Evolutionary conservation across 2,888 invertebrate species (phyloP).

Genomic region (Ophion slaviceki): DNA sequence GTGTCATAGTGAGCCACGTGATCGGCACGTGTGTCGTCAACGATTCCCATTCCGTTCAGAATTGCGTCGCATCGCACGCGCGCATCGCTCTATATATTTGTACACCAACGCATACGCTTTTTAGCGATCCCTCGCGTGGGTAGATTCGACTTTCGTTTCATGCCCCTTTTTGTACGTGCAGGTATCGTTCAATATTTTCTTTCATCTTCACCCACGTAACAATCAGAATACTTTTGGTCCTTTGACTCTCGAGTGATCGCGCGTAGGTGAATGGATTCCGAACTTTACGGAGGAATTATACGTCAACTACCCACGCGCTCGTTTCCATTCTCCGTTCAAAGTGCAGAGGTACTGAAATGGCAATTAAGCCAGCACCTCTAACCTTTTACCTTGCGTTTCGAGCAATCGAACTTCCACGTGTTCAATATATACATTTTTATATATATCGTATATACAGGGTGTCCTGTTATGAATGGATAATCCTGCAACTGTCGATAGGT

Average conservation of each 20-base stretch:
- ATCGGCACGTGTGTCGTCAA: too few species aligned
- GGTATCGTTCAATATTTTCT: not conserved
- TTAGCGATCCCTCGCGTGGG: constrained; percentile 15
- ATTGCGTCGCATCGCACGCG: too few species aligned
- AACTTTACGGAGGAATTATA: constrained; percentile 25
- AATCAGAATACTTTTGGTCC: constrained; percentile 3
- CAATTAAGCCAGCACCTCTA: constrained; percentile 15
- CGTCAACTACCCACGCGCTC: constrained; percentile 45
- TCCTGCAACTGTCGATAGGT: too few species aligned
- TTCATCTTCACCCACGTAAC: constrained; percentile 16
- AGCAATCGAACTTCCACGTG: not conserved
- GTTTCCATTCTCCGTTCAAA: constrained; percentile 26
- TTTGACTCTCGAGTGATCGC: constrained; percentile 11
- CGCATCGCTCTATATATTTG: constrained; percentile 12
- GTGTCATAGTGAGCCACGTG: too few species aligned
- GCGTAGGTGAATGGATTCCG: constrained; percentile 18
- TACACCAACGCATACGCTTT: constrained; percentile 20
- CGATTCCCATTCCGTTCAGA: too few species aligned
- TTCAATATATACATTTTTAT: not conserved
- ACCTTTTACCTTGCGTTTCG: constrained; percentile 45
- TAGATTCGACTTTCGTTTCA: not conserved
- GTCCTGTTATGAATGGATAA: too few species aligned
- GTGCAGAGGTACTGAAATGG: constrained; percentile 23
- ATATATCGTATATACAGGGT: not conserved
- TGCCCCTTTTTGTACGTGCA: not conserved